Conservation (phyloP, 2,888 invertebrate genomes). For the Alcis repandata region DNA sequence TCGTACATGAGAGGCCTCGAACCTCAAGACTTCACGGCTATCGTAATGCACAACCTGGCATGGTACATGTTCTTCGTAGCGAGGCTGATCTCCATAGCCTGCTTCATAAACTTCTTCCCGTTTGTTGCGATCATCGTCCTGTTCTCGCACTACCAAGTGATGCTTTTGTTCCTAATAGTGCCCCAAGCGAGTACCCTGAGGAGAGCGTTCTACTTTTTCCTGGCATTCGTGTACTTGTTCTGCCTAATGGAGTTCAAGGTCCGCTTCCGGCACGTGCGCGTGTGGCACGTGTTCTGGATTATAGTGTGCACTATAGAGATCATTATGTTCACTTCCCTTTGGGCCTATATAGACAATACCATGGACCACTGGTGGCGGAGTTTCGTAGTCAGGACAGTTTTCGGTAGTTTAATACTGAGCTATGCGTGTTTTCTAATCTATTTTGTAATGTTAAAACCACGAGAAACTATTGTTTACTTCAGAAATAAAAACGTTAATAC, state of each 20-base stretch:
- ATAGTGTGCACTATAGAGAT: slow-evolving; percentile 89
- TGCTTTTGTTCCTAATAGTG: slow-evolving; percentile 89
- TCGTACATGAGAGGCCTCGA: slow-evolving; percentile 89
- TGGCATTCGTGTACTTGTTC: slow-evolving; percentile 91
- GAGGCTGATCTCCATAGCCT: slow-evolving; percentile 89
- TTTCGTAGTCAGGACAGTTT: slow-evolving; percentile 88
- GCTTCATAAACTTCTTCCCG: slow-evolving; percentile 90
- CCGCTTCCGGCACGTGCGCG: slow-evolving; percentile 90
- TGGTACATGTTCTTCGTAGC: slow-evolving; percentile 92
- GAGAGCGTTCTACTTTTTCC: slow-evolving; percentile 88
- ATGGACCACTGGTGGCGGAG: slow-evolving; percentile 90
- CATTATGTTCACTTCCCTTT: slow-evolving; percentile 89
- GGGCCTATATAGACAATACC: slow-evolving; percentile 82
- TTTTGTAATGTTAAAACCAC: slow-evolving; percentile 88
- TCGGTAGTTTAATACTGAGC: slow-evolving; percentile 87
- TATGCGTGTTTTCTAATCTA: slow-evolving; percentile 88
- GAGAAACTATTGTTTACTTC: slow-evolving; percentile 83
- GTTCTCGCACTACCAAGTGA: slow-evolving; percentile 88
- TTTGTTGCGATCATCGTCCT: slow-evolving; percentile 87
- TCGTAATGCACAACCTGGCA: slow-evolving; percentile 89
- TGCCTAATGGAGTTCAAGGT: slow-evolving; percentile 93
- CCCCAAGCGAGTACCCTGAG: slow-evolving; percentile 86
- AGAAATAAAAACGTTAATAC: slow-evolving; percentile 56
- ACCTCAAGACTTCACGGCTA: slow-evolving; percentile 91
- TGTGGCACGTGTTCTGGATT: slow-evolving; percentile 90